Percentiles rank a stretch among this genome's conserved stretches.
phyloP scores from a whole-genome alignment of 2,113 vertebrate species.

The Corydoras maculifer region DNA sequence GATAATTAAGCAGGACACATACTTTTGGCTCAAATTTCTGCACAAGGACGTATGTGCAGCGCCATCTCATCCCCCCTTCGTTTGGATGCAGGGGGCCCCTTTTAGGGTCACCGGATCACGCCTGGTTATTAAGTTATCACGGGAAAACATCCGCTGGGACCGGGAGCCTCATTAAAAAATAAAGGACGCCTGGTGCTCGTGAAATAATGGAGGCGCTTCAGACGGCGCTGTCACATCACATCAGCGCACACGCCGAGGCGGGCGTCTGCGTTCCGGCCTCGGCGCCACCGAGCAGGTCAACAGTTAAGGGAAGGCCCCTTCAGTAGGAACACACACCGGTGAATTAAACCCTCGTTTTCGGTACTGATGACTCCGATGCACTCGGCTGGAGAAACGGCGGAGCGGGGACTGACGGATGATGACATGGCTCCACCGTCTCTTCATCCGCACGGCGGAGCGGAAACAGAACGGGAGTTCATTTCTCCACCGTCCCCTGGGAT shows the following conservation, averaged over 20 bases:
- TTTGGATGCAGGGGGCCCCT: constrained; percentile 28
- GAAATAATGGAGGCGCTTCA: background rate
- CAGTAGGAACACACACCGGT: too few species aligned
- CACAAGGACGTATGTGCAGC: too few species aligned
- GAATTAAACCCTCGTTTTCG: too few species aligned
- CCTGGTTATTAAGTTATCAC: constrained; percentile 39
- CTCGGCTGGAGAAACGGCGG: too few species aligned
- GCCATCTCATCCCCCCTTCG: constrained; percentile 3
- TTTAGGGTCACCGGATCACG: constrained; percentile 23
- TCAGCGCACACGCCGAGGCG: background rate
- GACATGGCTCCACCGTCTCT: too few species aligned
- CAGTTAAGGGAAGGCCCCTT: too few species aligned
- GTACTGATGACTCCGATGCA: too few species aligned
- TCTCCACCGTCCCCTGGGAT: background rate
- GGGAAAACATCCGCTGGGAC: constrained; percentile 21
- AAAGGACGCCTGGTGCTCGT: background rate
- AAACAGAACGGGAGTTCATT: background rate
- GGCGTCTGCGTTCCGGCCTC: background rate
- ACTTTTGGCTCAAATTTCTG: too few species aligned
- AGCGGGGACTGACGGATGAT: too few species aligned
- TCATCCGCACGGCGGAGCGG: background rate
- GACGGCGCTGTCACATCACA: background rate
- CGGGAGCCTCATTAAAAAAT: constrained; percentile 31
- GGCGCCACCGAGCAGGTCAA: too few species aligned
- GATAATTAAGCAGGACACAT: too few species aligned